Conservation (phyloP, 1,140 invertebrate genomes). For the Drusus annulatus region DNA sequence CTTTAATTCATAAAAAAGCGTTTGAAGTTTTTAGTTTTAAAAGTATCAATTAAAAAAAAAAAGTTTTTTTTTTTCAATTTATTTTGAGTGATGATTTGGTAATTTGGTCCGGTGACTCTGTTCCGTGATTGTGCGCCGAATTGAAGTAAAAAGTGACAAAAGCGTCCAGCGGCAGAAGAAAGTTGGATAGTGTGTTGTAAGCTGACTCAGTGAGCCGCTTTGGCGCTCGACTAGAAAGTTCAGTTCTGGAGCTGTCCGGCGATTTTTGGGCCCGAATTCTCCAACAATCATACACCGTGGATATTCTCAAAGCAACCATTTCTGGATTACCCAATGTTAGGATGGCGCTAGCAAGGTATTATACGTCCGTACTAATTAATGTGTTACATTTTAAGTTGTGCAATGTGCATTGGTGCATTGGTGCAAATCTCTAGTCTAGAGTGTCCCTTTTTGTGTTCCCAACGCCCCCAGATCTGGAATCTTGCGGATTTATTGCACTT, state of each 20-base stretch:
- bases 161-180: conserved; percentile 13
- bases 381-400: not conserved
- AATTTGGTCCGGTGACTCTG: conserved; percentile 13
- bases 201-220: conserved; percentile 33
- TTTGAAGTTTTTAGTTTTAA: not conserved
- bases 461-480: not conserved
- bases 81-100: conserved; percentile 22
- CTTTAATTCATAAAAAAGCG: conserved; percentile 6
- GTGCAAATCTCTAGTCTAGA: not conserved
- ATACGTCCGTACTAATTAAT: conserved; percentile 1
- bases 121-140: conserved; percentile 10
- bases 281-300: conserved; percentile 53
- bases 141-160: conserved; percentile 20
- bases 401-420: conserved; percentile 12
- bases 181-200: conserved; percentile 30
- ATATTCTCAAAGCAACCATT: conserved; percentile 58
- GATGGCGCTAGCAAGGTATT: conserved; percentile 59
- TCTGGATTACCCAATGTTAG: conserved; percentile 60
- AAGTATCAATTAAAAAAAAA: not conserved
- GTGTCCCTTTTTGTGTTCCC: conserved; percentile 37
- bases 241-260: conserved; percentile 25
- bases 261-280: conserved; percentile 39
- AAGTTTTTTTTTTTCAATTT: not conserved
- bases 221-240: conserved; percentile 37
- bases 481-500: not conserved